Evolutionary conservation across 2,888 invertebrate species (phyloP), one percentile per base, ranked within the genome.

Genomic region (Mesorhabditis spiculigera): DNA sequence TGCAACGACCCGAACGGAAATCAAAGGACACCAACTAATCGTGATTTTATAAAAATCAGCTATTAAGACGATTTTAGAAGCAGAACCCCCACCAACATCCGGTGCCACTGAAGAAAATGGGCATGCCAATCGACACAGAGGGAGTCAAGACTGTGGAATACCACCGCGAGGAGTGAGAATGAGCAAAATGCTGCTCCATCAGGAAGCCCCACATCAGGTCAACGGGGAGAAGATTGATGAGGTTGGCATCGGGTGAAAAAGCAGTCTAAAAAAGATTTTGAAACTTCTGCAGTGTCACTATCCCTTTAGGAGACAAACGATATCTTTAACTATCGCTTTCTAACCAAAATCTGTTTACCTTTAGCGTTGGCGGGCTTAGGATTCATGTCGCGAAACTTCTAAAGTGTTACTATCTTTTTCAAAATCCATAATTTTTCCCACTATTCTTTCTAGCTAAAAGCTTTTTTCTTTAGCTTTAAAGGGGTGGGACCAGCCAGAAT

Each of bases 161-260:
- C 58, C n/a, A 13, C 58, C 58, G n/a, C 58, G 58, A 1, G 58
- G 58, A 13, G n/a, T 50, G 8, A 10, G 58, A 50, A 50, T 50
- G 58, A 50, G 70, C 13, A 76, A 77, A 58, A 66, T 73, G 1
- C 68, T 78, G 45, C 67, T 74, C 5, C 75, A 73, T 42, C 73
- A 76, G 65, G 76, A 78, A 68, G 72, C 72, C 50, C 76, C 78
- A 8, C 63, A 75, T 43, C 71, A 73, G 68, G 76, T 84, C 28
- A 84, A 81, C 69, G 84, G 84, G 2, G 84, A 84, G 67, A 76
- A 76, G 44, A 83, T 84, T 66, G 84, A 84, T 68, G 84, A 85
- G 78, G 84, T 85, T 63, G 13, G 69, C 65, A 0, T 43, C 5
- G 16, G 10, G 28, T 44, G n/a, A 50, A 58, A 58, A 10, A 3